A percentile compares a stretch with the other conserved stretches of the same genome.
Evolutionary conservation across 2,888 invertebrate genomes (phyloP).

Genomic region (Drosophila nigricruria): DNA sequence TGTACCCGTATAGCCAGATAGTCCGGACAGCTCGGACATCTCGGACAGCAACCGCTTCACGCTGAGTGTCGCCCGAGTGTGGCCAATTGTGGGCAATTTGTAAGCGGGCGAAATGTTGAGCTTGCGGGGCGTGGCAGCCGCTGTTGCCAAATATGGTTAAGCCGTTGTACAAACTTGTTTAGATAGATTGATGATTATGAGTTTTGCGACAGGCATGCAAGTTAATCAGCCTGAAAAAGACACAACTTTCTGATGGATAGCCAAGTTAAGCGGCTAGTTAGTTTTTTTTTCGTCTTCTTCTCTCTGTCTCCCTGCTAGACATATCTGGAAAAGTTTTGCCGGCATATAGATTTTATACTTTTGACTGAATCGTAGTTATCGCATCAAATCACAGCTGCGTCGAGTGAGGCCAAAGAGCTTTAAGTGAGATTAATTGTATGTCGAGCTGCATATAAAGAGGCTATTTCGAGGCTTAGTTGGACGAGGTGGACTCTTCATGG

Average conservation of each 20-base stretch:
- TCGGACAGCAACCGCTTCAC: constrained; percentile 19
- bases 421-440: constrained; percentile 7
- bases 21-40: constrained; percentile 18
- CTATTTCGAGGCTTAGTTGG: not conserved
- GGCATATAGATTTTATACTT: not conserved
- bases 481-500: no score
- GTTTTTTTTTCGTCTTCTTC: not conserved
- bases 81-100: constrained; percentile 51
- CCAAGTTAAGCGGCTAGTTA: constrained; percentile 33
- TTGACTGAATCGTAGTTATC: constrained; percentile 5
- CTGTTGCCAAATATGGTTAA: constrained; percentile 41
- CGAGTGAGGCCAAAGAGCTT: not conserved
- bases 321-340: constrained; percentile 11
- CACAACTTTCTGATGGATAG: constrained; percentile 45
- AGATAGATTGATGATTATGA: constrained; percentile 63
- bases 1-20: constrained; percentile 1
- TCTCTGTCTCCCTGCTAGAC: not conserved
- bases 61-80: constrained; percentile 28
- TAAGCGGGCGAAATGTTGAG: constrained; percentile 17
- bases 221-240: constrained; percentile 57
- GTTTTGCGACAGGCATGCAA: constrained; percentile 52
- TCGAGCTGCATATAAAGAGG: constrained; percentile 2
- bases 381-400: constrained; percentile 11
- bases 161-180: constrained; percentile 47
- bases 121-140: constrained; percentile 13